phyloP scores from a whole-genome alignment of 2,888 invertebrate genomes.

The Cosmopolites sordidus region DNA sequence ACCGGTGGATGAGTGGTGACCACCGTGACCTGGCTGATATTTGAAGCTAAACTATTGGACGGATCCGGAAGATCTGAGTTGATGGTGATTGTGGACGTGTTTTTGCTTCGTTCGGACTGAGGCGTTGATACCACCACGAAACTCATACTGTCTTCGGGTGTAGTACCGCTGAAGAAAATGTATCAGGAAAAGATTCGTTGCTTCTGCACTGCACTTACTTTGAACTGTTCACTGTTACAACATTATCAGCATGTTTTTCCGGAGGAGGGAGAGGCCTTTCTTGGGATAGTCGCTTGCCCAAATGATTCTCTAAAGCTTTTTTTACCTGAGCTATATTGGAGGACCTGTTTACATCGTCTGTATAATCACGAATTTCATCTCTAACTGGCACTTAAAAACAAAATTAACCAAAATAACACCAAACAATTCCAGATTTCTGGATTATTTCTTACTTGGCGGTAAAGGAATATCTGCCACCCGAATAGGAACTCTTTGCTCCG shows the following conservation, averaged over 20 bases:
- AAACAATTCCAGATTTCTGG: background rate
- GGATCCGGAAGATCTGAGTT: constrained; percentile 55
- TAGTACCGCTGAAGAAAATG: constrained; percentile 27
- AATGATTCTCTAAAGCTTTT: constrained; percentile 34
- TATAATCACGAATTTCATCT: constrained; percentile 28
- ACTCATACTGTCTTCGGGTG: constrained; percentile 37
- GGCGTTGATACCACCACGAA: constrained; percentile 43
- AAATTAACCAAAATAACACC: background rate
- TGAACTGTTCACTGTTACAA: constrained; percentile 36
- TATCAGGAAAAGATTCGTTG: background rate
- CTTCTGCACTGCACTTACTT: constrained; percentile 15
- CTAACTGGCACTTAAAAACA: background rate
- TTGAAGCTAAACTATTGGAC: constrained; percentile 71
- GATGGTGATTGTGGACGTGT: constrained; percentile 53
- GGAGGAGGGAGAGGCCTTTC: constrained; percentile 22
- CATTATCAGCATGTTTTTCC: constrained; percentile 27
- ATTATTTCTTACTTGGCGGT: constrained; percentile 8
- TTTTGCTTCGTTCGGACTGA: constrained; percentile 44
- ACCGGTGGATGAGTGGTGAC: constrained; percentile 82
- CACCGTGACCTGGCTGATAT: constrained; percentile 75
- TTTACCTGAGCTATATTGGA: constrained; percentile 35
- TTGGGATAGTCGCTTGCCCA: constrained; percentile 31
- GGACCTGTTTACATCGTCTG: constrained; percentile 33
- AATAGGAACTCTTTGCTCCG: constrained; percentile 24
- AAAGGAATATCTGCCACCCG: constrained; percentile 23